phyloP scores from a whole-genome alignment of 2,113 vertebrate genomes.

The Smithornis capensis region DNA sequence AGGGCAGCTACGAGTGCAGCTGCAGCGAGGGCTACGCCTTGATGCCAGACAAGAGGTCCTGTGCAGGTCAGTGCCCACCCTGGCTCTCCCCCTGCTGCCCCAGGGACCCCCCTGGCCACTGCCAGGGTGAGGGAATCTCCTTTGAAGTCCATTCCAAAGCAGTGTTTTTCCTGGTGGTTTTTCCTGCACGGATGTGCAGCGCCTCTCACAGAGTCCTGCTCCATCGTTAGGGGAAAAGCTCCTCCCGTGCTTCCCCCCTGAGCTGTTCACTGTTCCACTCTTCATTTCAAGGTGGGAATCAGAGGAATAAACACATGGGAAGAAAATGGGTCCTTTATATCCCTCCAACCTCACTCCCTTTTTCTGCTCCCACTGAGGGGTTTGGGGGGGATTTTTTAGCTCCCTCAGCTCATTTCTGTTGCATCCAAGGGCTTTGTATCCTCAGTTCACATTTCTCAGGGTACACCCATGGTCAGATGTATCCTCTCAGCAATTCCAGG shows the following conservation, averaged over 20 bases:
- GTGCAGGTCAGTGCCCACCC: constrained; percentile 76
- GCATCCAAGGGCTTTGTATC: too few species aligned
- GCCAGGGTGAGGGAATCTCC: not conserved
- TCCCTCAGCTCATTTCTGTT: too few species aligned
- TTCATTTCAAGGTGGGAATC: too few species aligned
- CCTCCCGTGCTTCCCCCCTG: not conserved
- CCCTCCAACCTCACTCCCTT: too few species aligned
- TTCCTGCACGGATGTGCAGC: not conserved
- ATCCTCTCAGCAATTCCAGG: too few species aligned
- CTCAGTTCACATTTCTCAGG: too few species aligned
- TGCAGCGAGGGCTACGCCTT: constrained; percentile 87
- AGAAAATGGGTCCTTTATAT: too few species aligned
- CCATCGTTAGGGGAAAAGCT: not conserved
- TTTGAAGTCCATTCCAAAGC: not conserved
- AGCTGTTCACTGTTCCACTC: not conserved
- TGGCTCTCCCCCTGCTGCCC: rapidly evolving
- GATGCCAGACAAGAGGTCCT: constrained; percentile 87
- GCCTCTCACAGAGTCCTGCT: not conserved
- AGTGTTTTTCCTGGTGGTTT: not conserved
- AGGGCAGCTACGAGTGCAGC: constrained; percentile 91
- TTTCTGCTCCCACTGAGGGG: too few species aligned
- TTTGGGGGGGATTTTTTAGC: too few species aligned
- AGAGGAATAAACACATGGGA: too few species aligned
- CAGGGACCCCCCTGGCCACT: not conserved
- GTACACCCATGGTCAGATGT: too few species aligned